These are phyloP conservation scores for Drosophila nr. medialis DNA, from an alignment of 2,888 invertebrate species.

Conservation along the genomic window DNA sequence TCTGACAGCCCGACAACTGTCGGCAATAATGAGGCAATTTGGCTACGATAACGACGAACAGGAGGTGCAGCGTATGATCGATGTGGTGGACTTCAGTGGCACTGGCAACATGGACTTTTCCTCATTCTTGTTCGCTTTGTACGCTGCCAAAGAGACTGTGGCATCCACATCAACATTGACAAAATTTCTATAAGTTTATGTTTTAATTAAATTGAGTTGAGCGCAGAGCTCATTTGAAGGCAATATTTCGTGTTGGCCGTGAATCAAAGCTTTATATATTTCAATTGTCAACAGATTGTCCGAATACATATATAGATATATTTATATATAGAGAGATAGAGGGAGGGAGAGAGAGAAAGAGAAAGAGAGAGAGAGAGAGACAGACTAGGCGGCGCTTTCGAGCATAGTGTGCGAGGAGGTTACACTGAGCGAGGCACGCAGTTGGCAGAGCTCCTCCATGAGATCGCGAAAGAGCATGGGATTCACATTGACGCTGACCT, in stretches of 20 bases:
- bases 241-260: neutral
- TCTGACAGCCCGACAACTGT: constrained; percentile 8
- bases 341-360: neutral
- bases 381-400: constrained; percentile 53
- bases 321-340: neutral
- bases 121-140: constrained; percentile 19
- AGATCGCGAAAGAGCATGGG: constrained; percentile 89
- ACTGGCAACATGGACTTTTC: constrained; percentile 5
- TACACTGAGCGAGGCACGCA: constrained; percentile 45
- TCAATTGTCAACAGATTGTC: neutral
- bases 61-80: constrained; percentile 7
- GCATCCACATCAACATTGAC: neutral
- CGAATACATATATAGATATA: neutral
- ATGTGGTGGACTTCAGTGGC: constrained; percentile 12
- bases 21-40: constrained; percentile 10
- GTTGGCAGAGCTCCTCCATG: constrained; percentile 85
- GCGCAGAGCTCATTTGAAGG: neutral
- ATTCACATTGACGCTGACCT: constrained; percentile 91
- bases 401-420: constrained; percentile 58
- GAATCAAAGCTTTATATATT: neutral
- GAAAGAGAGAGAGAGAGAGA: neutral
- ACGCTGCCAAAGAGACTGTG: neutral
- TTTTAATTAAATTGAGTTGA: neutral
- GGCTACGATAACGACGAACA: constrained; percentile 8
- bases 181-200: too few relatives aligned